These are phyloP conservation scores for Stomatorhinus ivindoensis DNA, from an alignment of 2,113 vertebrate genomes.

Conservation along the genomic window DNA sequence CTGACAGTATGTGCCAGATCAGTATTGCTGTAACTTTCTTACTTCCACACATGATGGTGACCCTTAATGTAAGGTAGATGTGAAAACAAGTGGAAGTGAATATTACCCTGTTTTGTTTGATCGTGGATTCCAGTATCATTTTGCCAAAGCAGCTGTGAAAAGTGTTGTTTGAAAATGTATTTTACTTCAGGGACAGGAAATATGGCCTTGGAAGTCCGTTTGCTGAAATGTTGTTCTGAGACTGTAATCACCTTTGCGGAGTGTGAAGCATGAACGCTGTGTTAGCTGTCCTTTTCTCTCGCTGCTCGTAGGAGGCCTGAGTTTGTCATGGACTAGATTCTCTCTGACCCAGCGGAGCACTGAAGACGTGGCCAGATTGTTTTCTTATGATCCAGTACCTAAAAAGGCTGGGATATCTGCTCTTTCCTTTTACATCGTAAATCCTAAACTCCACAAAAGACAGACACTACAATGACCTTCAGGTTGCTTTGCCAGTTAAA, in stretches of 20 bases:
- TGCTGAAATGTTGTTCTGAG: not conserved
- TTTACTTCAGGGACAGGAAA: not conserved
- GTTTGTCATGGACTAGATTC: not conserved
- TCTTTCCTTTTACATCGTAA: not conserved
- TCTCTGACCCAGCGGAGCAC: not conserved
- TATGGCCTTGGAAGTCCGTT: not conserved
- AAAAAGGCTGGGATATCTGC: not conserved
- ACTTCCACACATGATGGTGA: not conserved
- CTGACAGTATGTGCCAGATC: not conserved
- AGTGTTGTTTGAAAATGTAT: not conserved
- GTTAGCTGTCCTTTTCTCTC: not conserved
- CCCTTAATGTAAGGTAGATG: not conserved
- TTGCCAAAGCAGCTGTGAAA: not conserved
- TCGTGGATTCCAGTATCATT: not conserved
- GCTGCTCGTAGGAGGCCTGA: not conserved
- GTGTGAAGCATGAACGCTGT: not conserved
- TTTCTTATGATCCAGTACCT: not conserved
- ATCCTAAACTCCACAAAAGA: not conserved
- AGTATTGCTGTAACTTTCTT: not conserved
- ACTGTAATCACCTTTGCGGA: not conserved
- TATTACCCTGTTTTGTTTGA: not conserved
- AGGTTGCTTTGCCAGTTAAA: not conserved
- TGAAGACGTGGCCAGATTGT: not conserved
- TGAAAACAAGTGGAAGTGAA: not conserved
- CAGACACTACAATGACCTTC: not conserved